These are phyloP conservation scores for Prunella fulvescens DNA, from an alignment of 2,113 vertebrate species.

Conservation along the genomic window DNA sequence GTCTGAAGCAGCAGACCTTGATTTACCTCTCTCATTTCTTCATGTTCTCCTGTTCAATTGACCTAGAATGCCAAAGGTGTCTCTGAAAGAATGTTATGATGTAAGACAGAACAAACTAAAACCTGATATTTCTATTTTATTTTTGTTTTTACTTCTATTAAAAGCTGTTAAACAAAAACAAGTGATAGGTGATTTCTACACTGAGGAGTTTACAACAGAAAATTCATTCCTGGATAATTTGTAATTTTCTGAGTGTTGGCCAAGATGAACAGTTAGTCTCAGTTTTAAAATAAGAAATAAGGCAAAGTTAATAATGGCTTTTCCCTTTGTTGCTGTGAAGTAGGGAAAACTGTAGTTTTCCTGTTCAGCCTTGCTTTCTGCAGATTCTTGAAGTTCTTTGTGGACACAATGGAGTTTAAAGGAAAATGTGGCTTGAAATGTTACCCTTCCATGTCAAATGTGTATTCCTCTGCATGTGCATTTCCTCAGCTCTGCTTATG, in stretches of 20 bases:
- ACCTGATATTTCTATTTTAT: not conserved
- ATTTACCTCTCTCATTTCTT: not conserved
- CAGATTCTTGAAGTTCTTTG: not conserved
- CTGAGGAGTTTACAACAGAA: not conserved
- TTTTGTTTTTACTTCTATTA: not conserved
- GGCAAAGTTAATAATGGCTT: not conserved
- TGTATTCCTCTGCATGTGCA: not conserved
- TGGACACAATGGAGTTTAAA: not conserved
- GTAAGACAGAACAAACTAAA: not conserved
- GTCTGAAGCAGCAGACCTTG: not conserved
- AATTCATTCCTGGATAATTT: not conserved
- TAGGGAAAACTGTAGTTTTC: not conserved
- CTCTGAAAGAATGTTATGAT: accelerated
- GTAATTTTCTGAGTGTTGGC: not conserved
- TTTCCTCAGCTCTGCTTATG: not conserved
- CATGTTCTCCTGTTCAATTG: not conserved
- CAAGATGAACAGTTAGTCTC: not conserved
- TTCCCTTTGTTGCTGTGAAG: not conserved
- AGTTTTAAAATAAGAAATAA: not conserved
- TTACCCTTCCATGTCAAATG: not conserved
- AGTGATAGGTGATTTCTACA: not conserved
- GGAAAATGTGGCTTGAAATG: not conserved
- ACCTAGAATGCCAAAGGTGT: not conserved
- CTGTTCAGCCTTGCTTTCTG: not conserved
- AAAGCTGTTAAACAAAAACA: not conserved